Conservation (phyloP, 2,797 vertebrate genomes). For the Pseudopleuronectes americanus region DNA sequence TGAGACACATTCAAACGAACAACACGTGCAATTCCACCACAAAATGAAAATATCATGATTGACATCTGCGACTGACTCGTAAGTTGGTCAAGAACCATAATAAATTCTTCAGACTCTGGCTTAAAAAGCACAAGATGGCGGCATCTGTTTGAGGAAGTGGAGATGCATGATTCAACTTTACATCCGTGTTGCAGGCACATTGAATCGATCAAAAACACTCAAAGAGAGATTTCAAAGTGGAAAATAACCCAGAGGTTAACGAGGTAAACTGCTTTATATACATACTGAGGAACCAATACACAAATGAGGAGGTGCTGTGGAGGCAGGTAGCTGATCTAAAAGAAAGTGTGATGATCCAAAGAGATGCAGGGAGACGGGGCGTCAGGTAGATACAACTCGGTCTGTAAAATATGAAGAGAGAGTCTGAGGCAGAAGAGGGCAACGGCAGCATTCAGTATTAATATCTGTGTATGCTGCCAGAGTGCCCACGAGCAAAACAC, state of each 20-base stretch:
- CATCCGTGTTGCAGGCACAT: too few species aligned
- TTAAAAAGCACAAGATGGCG: too few species aligned
- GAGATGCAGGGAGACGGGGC: not conserved
- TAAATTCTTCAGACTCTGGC: too few species aligned
- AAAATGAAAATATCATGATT: constrained; percentile 1
- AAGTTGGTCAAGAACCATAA: too few species aligned
- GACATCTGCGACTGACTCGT: too few species aligned
- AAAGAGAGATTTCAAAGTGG: too few species aligned
- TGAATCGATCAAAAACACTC: too few species aligned
- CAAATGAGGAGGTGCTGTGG: not conserved
- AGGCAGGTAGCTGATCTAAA: constrained; percentile 5
- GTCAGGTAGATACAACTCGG: not conserved
- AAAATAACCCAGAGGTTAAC: too few species aligned
- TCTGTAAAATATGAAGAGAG: constrained; percentile 8
- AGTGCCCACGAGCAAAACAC: constrained; percentile 37
- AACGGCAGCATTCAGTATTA: not conserved
- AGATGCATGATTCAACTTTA: too few species aligned
- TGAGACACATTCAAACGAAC: constrained; percentile 15
- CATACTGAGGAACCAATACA: not conserved
- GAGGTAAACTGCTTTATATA: not conserved
- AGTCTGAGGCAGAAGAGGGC: not conserved
- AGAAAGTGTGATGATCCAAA: not conserved
- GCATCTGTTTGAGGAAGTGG: too few species aligned
- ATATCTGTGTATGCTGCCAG: not conserved
- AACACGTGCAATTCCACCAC: constrained; percentile 3